phyloP scores from a whole-genome alignment of 2,113 vertebrate species.

The Bubo scandiacus region DNA sequence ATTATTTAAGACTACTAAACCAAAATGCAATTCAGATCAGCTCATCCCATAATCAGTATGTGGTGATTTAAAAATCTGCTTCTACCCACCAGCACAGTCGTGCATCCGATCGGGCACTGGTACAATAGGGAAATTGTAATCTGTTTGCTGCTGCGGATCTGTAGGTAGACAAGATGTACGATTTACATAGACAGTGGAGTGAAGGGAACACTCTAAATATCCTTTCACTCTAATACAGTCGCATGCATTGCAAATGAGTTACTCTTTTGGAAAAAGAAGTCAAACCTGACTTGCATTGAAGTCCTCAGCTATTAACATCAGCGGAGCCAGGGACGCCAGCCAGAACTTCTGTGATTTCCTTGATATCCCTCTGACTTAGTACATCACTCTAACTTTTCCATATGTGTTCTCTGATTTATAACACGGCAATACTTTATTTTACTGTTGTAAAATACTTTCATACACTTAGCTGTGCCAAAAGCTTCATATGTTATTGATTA shows the following conservation, averaged over 20 bases:
- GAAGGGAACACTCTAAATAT: background rate
- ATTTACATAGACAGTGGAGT: background rate
- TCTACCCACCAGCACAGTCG: background rate
- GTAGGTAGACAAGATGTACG: background rate
- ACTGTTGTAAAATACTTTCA: conserved; percentile 30
- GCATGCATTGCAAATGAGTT: conserved; percentile 50
- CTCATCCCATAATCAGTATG: background rate
- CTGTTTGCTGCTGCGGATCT: background rate
- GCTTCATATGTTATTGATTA: conserved; percentile 56
- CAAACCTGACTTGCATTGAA: conserved; percentile 47
- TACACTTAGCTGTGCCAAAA: conserved; percentile 2
- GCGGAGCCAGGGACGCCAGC: background rate
- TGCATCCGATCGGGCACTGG: background rate
- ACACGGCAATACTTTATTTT: conserved; percentile 15
- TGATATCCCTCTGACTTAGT: conserved; percentile 29
- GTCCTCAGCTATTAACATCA: conserved; percentile 1
- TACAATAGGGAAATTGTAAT: background rate
- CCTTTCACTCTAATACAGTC: background rate
- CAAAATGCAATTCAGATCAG: background rate
- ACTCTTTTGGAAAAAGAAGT: conserved; percentile 24
- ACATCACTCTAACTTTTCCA: conserved; percentile 39
- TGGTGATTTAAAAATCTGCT: background rate
- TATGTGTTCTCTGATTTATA: conserved; percentile 57
- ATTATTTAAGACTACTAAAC: conserved; percentile 20
- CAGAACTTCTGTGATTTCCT: conserved; percentile 63